Evolutionary conservation across 1,140 invertebrate genomes (phyloP).

Genomic region (Chrysomallon squamiferum): DNA sequence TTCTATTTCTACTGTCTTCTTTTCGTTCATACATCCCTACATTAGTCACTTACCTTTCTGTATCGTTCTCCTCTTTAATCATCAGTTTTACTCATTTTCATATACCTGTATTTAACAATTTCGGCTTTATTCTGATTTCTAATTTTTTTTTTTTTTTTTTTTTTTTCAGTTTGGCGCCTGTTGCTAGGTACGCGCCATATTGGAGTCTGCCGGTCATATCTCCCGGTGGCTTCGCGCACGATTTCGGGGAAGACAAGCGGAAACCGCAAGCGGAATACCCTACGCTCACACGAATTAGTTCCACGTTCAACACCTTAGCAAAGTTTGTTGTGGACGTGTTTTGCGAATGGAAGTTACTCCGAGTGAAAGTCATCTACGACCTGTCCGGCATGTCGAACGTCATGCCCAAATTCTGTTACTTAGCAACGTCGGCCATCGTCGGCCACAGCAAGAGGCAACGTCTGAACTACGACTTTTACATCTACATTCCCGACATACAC

Average conservation of each 20-base stretch:
- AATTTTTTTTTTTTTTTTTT: constrained; percentile 87
- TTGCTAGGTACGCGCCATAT: constrained; percentile 81
- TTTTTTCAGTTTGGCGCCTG: constrained; percentile 88
- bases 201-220: constrained; percentile 88
- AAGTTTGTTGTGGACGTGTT: constrained; percentile 72
- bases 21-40: too few species aligned
- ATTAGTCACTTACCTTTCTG: too few species aligned
- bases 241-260: constrained; percentile 67
- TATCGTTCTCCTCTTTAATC: too few species aligned
- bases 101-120: too few species aligned
- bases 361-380: constrained; percentile 74
- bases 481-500: constrained; percentile 59
- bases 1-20: too few species aligned
- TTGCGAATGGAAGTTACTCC: constrained; percentile 70
- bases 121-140: too few species aligned
- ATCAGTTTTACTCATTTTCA: too few species aligned
- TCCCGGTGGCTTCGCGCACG: constrained; percentile 80
- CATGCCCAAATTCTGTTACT: constrained; percentile 64
- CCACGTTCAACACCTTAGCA: constrained; percentile 75
- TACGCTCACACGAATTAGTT: constrained; percentile 22
- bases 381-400: constrained; percentile 67
- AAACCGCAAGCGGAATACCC: constrained; percentile 10
- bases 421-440: constrained; percentile 20
- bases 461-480: constrained; percentile 62
- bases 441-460: constrained; percentile 59